Conservation (phyloP, 2,888 invertebrate species). For the Chrysomela aeneicollis region DNA sequence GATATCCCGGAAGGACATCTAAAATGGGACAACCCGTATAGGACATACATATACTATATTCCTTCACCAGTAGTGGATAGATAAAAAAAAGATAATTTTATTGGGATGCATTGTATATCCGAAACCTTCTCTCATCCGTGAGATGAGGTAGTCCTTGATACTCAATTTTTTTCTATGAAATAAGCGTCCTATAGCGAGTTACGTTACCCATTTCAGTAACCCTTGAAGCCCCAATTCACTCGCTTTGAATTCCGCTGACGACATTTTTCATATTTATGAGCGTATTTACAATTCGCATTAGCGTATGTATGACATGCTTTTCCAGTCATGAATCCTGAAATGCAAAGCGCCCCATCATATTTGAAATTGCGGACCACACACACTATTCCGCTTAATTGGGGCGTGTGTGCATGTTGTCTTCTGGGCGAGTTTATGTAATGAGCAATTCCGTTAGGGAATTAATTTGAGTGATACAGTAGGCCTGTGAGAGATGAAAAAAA, state of each 20-base stretch:
- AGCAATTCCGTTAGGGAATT: slow-evolving; percentile 9
- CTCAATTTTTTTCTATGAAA: not conserved
- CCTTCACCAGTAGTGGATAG: too few species aligned
- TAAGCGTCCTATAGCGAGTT: not conserved
- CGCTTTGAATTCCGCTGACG: slow-evolving; percentile 22
- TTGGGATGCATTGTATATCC: too few species aligned
- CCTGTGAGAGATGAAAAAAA: not conserved
- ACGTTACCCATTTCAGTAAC: too few species aligned
- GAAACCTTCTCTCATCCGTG: too few species aligned
- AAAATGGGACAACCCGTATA: too few species aligned
- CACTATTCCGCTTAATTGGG: slow-evolving; percentile 32
- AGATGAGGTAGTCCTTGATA: too few species aligned
- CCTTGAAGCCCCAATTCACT: slow-evolving; percentile 11
- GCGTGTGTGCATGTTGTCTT: slow-evolving; percentile 22
- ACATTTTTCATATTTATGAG: slow-evolving; percentile 34
- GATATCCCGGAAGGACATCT: too few species aligned
- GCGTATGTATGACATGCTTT: slow-evolving; percentile 33
- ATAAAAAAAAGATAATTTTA: too few species aligned
- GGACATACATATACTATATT: too few species aligned
- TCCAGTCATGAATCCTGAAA: slow-evolving; percentile 29
- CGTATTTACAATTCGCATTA: slow-evolving; percentile 35
- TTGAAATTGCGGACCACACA: slow-evolving; percentile 18
- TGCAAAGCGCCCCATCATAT: slow-evolving; percentile 21
- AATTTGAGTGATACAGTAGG: not conserved
- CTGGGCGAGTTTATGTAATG: slow-evolving; percentile 10